Conservation (phyloP, 2,797 vertebrate species). For the Melanitta fusca region DNA sequence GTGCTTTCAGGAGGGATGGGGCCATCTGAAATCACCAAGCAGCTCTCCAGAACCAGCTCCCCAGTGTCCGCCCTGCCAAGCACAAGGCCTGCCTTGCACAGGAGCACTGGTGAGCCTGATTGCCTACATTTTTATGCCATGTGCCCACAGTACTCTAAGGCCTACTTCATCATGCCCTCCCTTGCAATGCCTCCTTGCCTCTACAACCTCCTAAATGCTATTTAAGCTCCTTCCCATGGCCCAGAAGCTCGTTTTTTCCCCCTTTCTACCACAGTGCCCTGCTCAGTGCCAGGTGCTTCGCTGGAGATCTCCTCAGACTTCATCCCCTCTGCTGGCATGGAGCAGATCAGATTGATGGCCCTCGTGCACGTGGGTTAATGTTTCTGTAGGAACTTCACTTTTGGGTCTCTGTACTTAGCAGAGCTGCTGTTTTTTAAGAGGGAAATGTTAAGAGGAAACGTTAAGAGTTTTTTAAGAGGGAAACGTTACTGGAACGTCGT, state of each 20-base stretch:
- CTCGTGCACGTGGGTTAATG: rapidly evolving
- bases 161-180: background rate
- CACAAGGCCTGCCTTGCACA: rapidly evolving
- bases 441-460: background rate
- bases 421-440: background rate
- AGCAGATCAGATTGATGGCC: background rate
- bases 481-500: rapidly evolving
- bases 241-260: background rate
- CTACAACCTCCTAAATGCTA: background rate
- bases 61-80: background rate
- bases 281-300: background rate
- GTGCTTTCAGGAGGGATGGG: background rate
- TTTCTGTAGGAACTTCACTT: background rate
- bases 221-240: background rate
- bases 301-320: background rate
- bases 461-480: background rate
- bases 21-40: background rate
- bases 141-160: rapidly evolving
- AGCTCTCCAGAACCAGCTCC: background rate
- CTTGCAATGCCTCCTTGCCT: background rate
- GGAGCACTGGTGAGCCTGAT: rapidly evolving
- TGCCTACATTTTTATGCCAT: background rate
- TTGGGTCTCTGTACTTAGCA: background rate
- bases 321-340: background rate
- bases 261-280: background rate